Evolutionary conservation across 2,888 invertebrate genomes (phyloP), one percentile per base, ranked within the genome.

Genomic region (Erebia palarica): DNA sequence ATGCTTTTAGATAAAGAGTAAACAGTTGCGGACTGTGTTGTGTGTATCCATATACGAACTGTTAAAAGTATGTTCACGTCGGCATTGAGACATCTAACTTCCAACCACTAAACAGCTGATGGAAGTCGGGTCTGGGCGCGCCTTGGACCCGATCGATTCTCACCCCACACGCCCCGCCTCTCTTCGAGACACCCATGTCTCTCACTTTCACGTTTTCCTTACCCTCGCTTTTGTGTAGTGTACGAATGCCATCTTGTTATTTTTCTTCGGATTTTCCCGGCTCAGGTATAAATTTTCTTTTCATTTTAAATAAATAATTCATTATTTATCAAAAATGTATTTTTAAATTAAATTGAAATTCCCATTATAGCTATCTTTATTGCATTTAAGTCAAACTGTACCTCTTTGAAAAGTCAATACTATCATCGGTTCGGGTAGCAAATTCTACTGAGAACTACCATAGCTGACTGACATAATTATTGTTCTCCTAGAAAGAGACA

Each of bases 191-290:
- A 82, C 77, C 86, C 88, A 80, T 84, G 81, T 83, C 83, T 84
- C 86, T 86, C 86, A 88, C 89, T 89, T 90, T 90, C 89, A 86
- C 88, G 86, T 88, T 87, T 90, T 91, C 91, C 89, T 90, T 89
- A 87, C 86, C 84, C 86, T 82, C 79, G 75, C 81, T 80, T 82
- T 73, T 71, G 68, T 70, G 64, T 73, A 21, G 64, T n/a, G 53
- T 42, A 61, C 58, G 47, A 44, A 44, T 11, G 18, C 44, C 64
- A 64, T 8, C 7, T 21, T 21, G n/a, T 18, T 7, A 7, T 13
- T 16, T 36, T 42, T 55, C 42, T 65, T 55, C 36, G 51, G 65
- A 65, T 55, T 16, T 36, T 65, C 18, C 53, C 8, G 8, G n/a
- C n/a, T 14, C 16, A 16, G 53, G 14, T n/a, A 16, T 13, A 47